phyloP scores from a whole-genome alignment of 2,797 vertebrate genomes.

The Benthosema pterotum region DNA sequence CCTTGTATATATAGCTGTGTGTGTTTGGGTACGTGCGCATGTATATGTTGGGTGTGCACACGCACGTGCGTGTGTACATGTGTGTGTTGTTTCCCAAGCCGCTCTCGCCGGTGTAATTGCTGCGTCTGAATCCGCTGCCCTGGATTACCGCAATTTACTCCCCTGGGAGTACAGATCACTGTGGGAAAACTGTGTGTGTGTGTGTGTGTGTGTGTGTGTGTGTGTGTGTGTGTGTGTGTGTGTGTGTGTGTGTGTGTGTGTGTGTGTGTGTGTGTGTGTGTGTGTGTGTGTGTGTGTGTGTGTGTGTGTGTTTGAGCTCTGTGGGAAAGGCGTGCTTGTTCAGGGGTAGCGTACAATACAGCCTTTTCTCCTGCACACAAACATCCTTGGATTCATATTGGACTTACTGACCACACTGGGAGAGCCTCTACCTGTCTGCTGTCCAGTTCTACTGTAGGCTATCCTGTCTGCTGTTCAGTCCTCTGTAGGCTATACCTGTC shows the following conservation, averaged over 20 bases:
- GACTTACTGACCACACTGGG: slow-evolving; percentile 39
- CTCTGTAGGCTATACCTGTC: too few relatives aligned
- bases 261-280: slow-evolving; percentile 10
- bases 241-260: slow-evolving; percentile 30
- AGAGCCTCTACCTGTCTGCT: slow-evolving; percentile 10
- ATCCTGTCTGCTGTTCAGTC: too few relatives aligned
- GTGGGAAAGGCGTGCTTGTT: slow-evolving; percentile 70
- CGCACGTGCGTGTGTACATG: slow-evolving; percentile 36
- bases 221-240: slow-evolving; percentile 48
- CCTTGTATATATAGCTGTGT: background rate
- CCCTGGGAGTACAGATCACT: slow-evolving; percentile 74
- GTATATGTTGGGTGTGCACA: slow-evolving; percentile 18
- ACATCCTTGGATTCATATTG: slow-evolving; percentile 53
- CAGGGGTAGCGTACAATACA: slow-evolving; percentile 61
- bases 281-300: background rate
- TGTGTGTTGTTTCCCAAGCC: slow-evolving; percentile 67
- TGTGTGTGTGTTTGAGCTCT: slow-evolving; percentile 62
- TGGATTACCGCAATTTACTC: slow-evolving; percentile 81
- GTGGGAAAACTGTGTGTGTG: slow-evolving; percentile 70
- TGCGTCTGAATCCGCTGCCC: slow-evolving; percentile 73
- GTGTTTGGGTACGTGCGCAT: slow-evolving; percentile 28
- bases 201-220: slow-evolving; percentile 48
- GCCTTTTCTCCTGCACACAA: slow-evolving; percentile 61
- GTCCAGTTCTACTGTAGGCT: too few relatives aligned
- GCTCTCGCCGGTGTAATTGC: slow-evolving; percentile 72